Conservation (phyloP, 2,113 vertebrate genomes). For the Arothron firmamentum region DNA sequence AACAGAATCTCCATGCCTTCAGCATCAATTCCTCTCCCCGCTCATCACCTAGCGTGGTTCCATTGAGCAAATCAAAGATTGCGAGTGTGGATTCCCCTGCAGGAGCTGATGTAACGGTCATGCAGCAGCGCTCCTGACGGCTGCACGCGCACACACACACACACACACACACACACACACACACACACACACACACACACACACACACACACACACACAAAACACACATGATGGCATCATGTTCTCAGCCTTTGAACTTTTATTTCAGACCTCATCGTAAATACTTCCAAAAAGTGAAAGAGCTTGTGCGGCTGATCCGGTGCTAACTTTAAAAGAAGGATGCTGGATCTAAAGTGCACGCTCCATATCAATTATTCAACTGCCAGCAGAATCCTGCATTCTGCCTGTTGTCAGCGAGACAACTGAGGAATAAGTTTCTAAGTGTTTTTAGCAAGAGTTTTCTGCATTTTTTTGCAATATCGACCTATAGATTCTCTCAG, state of each 20-base stretch:
- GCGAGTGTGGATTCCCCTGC: not conserved
- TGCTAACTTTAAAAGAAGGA: not conserved
- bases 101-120: not conserved
- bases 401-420: too few species aligned
- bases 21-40: not conserved
- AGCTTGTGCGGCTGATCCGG: not conserved
- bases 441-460: too few species aligned
- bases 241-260: not conserved
- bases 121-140: not conserved
- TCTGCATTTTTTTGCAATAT: too few species aligned
- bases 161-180: too few species aligned
- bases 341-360: too few species aligned
- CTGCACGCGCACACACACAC: not conserved
- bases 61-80: not conserved
- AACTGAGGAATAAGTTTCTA: too few species aligned
- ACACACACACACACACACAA: not conserved
- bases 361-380: too few species aligned
- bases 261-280: not conserved
- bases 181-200: not conserved
- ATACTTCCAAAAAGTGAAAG: not conserved
- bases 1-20: too few species aligned
- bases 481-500: too few species aligned
- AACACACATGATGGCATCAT: not conserved
- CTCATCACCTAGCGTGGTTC: not conserved
- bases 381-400: too few species aligned